Evolutionary conservation across 2,113 vertebrate genomes (phyloP), one percentile per base, ranked within the genome.

Genomic region (Lota lota): DNA sequence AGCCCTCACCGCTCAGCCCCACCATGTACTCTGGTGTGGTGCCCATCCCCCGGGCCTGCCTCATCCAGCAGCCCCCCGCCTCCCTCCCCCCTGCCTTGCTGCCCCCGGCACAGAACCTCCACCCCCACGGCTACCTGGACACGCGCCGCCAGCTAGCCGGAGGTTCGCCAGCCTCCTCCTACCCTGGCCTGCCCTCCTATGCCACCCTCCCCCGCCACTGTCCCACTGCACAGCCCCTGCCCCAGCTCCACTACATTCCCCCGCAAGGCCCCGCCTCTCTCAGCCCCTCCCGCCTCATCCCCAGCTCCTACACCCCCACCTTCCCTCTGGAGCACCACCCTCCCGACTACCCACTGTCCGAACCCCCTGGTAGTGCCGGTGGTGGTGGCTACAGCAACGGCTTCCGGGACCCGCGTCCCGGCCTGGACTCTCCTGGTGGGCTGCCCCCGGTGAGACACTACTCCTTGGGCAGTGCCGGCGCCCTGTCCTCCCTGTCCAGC

Each of bases 171-270:
- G 85, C 85, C 0, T 71, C 84, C n/a, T 85, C 90, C 0, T 92
- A 91, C 72, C 91, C 53, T 0, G 79, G 85, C 63, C 91, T 96
- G 0, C 97, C 95, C 0, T 89, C 94, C 0, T 98, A 97, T 0
- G 95, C 94, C 54, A 98, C 96, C 53, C 90, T 97, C 1, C 97
- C 96, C 61, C 85, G 97, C 4, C 94, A 95, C 73, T 94, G 92
- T 63, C 79, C 92, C 20, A 2, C 90, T 0, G 28, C 88, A 2
- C 93, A 93, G 40, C 83, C 68, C 0, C 91, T 88, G 1, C 67
- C 89, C 0, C 88, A 85, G 0, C 79, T 89, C 0, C 88, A 81
- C 73, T 74, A 72, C 84, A 79, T 79, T 69, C 70, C 73, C 76
- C 61, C 79, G 0, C 87, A 73, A 50, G 67, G 81, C 80, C 67